These are phyloP conservation scores for Stegastes partitus DNA, from an alignment of 2,113 vertebrate species.

Conservation along the genomic window DNA sequence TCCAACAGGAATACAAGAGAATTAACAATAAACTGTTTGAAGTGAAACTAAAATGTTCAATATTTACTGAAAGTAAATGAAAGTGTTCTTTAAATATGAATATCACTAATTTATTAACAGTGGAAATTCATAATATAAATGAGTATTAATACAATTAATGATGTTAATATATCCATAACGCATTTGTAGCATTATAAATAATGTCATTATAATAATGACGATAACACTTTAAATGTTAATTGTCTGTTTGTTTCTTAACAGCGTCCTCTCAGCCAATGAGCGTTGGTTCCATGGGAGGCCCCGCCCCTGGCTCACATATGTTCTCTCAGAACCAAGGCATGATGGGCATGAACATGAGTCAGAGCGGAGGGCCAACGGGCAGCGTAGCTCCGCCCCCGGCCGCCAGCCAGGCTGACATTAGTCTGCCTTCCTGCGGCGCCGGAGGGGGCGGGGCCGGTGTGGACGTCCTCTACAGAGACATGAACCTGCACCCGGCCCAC, in stretches of 20 bases:
- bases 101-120: no score
- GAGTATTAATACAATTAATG: no score
- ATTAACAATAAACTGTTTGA: no score
- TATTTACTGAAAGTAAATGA: no score
- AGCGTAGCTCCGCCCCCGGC: conserved; percentile 78
- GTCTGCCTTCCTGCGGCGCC: conserved; percentile 85
- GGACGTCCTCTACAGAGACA: conserved; percentile 87
- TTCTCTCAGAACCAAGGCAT: conserved; percentile 91
- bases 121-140: no score
- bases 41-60: no score
- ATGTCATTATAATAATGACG: no score
- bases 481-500: conserved; percentile 83
- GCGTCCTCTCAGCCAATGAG: conserved; percentile 89
- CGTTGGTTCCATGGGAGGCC: conserved; percentile 88
- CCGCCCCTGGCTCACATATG: conserved; percentile 87
- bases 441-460: conserved; percentile 84
- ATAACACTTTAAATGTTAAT: background rate
- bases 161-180: no score
- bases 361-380: conserved; percentile 81
- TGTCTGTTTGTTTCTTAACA: conserved; percentile 65
- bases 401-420: conserved; percentile 88
- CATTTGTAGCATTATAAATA: no score
- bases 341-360: conserved; percentile 89
- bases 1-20: no score
- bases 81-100: no score